Conservation (phyloP, 2,888 invertebrate species). For the Meghimatium bilineatum region DNA sequence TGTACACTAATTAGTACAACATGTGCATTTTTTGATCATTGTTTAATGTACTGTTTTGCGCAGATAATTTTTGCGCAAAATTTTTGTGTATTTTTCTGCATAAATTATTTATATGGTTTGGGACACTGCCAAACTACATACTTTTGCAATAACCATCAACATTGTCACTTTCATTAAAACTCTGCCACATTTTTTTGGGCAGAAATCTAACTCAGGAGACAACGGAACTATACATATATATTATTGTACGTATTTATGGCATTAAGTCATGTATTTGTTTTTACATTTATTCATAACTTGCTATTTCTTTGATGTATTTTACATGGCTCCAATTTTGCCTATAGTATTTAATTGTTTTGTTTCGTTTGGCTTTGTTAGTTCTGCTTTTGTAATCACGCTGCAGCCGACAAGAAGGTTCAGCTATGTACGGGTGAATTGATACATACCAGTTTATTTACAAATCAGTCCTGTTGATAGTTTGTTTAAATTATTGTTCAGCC, state of each 20-base stretch:
- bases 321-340: not conserved
- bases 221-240: not conserved
- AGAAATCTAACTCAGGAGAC: conserved; percentile 19
- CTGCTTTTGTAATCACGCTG: not conserved
- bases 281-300: not conserved
- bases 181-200: conserved; percentile 20
- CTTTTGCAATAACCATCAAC: conserved; percentile 17
- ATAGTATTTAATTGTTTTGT: conserved; percentile 11
- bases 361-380: not conserved
- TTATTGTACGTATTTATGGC: not conserved
- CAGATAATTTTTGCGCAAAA: too few species aligned
- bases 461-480: not conserved
- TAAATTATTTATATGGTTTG: not conserved
- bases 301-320: not conserved
- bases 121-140: not conserved
- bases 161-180: conserved; percentile 20
- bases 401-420: not conserved
- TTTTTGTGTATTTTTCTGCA: too few species aligned
- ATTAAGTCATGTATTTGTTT: not conserved
- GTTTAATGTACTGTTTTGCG: not conserved
- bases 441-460: not conserved
- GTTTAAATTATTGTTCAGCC: conserved; percentile 18
- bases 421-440: conserved; percentile 22
- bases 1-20: conserved; percentile 10
- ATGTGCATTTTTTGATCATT: not conserved